Percentiles rank a stretch among this genome's conserved stretches.
Evolutionary conservation across 2,113 vertebrate species (phyloP).

Genomic region (Sterna hirundo): DNA sequence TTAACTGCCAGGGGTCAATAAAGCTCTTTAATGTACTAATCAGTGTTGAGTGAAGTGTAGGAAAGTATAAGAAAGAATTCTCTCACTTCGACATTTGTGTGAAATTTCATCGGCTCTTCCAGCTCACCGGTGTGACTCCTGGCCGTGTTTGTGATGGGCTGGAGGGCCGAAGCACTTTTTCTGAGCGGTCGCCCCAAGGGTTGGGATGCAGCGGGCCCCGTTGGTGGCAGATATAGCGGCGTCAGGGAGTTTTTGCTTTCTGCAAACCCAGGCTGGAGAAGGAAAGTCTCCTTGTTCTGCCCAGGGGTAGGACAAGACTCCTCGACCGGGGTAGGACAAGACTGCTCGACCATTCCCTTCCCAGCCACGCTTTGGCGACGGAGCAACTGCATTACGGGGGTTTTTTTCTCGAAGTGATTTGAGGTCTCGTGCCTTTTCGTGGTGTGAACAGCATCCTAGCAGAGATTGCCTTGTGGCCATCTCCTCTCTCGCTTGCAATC

Average conservation of each 20-base stretch:
- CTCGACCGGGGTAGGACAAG: not conserved
- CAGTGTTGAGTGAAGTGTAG: slow-evolving; percentile 22
- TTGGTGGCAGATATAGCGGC: not conserved
- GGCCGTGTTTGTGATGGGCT: accelerated
- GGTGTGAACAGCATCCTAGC: not conserved
- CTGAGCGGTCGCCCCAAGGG: not conserved
- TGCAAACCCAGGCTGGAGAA: not conserved
- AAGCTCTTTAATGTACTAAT: slow-evolving; percentile 65
- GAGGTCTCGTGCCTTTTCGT: not conserved
- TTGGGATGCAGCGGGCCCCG: not conserved
- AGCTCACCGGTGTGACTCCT: not conserved
- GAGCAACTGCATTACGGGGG: not conserved
- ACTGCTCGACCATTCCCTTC: not conserved
- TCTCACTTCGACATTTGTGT: slow-evolving; percentile 29
- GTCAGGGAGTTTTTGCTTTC: not conserved
- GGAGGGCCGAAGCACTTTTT: not conserved
- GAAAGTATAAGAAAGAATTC: slow-evolving; percentile 46
- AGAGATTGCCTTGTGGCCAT: slow-evolving; percentile 48
- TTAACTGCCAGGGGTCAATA: slow-evolving; percentile 66
- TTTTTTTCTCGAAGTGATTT: not conserved
- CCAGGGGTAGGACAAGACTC: not conserved
- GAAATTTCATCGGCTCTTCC: not conserved
- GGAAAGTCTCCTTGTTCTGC: not conserved
- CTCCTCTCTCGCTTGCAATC: slow-evolving; percentile 41
- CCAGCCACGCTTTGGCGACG: accelerated